A percentile compares a stretch with the other conserved stretches of the same genome.
Evolutionary conservation across 2,797 vertebrate genomes (phyloP).

Genomic region (Loriculus beryllinus): DNA sequence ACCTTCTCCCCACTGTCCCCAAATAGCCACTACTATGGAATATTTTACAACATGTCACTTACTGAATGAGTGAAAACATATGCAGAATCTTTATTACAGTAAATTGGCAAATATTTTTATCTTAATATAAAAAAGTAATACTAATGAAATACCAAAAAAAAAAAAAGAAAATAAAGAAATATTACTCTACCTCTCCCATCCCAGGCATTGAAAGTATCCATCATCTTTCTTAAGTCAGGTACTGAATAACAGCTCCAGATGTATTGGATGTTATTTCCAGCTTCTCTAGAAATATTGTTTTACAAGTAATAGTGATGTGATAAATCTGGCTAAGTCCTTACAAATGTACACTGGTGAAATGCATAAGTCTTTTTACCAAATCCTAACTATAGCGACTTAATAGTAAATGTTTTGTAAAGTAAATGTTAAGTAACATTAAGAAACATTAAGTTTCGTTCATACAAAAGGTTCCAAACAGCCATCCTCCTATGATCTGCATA

Average conservation of each 20-base stretch:
- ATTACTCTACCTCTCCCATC: slow-evolving; percentile 73
- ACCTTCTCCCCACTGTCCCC: not conserved
- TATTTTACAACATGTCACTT: not conserved
- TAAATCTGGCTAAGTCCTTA: not conserved
- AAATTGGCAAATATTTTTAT: not conserved
- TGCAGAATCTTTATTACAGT: not conserved
- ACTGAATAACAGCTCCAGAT: slow-evolving; percentile 80
- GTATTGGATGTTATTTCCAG: slow-evolving; percentile 77
- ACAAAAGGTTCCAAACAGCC: not conserved
- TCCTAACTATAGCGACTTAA: not conserved
- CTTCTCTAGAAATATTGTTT: slow-evolving; percentile 73
- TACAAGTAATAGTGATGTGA: not conserved
- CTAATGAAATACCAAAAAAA: not conserved
- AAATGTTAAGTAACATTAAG: no score
- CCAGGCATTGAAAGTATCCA: slow-evolving; percentile 77
- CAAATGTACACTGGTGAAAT: not conserved
- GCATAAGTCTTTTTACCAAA: not conserved
- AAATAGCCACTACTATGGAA: not conserved
- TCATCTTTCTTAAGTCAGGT: slow-evolving; percentile 75
- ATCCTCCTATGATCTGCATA: not conserved
- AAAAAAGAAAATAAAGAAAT: not conserved
- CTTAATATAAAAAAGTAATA: not conserved
- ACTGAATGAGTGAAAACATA: not conserved
- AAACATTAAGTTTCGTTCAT: not conserved
- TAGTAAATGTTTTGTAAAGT: not conserved